A percentile compares a stretch with the other conserved stretches of the same genome.
Evolutionary conservation across 2,113 vertebrate species (phyloP).

Genomic region (Zingel zingel): DNA sequence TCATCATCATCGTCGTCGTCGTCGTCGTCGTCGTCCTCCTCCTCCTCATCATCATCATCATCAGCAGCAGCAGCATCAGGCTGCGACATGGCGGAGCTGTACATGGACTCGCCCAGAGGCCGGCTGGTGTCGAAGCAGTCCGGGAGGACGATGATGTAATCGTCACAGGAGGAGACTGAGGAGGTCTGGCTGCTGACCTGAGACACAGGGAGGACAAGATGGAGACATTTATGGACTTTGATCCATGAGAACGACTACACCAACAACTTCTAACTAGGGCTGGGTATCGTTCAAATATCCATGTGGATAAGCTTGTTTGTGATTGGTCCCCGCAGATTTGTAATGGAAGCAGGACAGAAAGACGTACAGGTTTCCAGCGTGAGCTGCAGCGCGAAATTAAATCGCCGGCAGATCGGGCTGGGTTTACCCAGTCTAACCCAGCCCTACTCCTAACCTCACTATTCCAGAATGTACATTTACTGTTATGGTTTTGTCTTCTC

Average conservation of each 20-base stretch:
- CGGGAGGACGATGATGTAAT: slow-evolving; percentile 95
- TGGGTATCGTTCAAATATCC: too few species aligned
- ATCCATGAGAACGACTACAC: background rate
- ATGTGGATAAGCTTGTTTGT: too few species aligned
- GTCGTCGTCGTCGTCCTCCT: too few species aligned
- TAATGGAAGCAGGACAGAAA: too few species aligned
- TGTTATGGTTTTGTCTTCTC: background rate
- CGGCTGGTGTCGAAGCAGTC: slow-evolving; percentile 98
- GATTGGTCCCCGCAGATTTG: too few species aligned
- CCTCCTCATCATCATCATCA: slow-evolving; percentile 50
- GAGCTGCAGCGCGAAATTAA: too few species aligned
- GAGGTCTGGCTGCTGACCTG: slow-evolving; percentile 91
- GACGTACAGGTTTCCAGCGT: too few species aligned
- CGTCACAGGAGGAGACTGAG: slow-evolving; percentile 91
- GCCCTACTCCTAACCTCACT: too few species aligned
- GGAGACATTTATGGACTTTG: background rate
- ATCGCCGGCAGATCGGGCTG: too few species aligned
- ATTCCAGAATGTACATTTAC: background rate
- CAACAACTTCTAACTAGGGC: background rate
- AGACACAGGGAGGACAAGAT: background rate
- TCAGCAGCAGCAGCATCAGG: slow-evolving; percentile 72
- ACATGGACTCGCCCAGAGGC: slow-evolving; percentile 94
- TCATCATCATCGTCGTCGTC: slow-evolving; percentile 42
- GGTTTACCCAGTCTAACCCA: too few species aligned
- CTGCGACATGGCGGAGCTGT: slow-evolving; percentile 93